Base-by-base conservation (phyloP, 2,888 invertebrate species). In the Amphipyra berbera region DNA sequence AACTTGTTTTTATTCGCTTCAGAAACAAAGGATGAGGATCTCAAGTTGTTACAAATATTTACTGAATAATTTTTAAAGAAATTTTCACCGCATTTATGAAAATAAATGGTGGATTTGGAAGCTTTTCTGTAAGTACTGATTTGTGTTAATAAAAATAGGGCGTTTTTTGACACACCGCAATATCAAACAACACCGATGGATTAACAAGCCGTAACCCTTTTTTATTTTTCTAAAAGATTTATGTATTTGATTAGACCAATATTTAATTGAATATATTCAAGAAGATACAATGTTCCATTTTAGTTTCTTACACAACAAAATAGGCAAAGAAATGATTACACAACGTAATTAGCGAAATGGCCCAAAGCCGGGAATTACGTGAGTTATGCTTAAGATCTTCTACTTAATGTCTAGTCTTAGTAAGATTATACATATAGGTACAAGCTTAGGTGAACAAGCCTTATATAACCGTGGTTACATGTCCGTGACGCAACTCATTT, bases 401-500 rank as follows among this genome's bases (percentile, higher is more conserved):
- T 52, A 49, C 21, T 54, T 69, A 69, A 69, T 45, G 48, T 61
- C 61, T 54, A 52, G 62, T 21, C 47, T 69, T 47, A 57, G 55
- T n/a, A 41, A 61, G 50, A 47, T 63, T 61, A 59, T 66, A 69
- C 42, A 41, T 50, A 66, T 56, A 47, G 52, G 44, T 56, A 48
- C 37, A 33, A 41, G 37, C 52, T 53, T 50, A 58, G 49, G 42
- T 54, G 30, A 48, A 33, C 40, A n/a, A 14, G 21, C 35, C 41
- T 75, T 78, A 72, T 27, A n/a, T 68, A 81, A 73, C 45, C 52
- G 59, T 65, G 62, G 52, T 62, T 50, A 58, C 60, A 66, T 42
- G 52, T 54, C 60, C 60, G 41, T 72, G 70, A 72, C 63, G 65
- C 61, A 73, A 72, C 61, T 58, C 49, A 63, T 68, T 75, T 71